Evolutionary conservation across 2,888 invertebrate species (phyloP), one percentile per base, ranked within the genome.

Genomic region (Teleogryllus oceanicus): DNA sequence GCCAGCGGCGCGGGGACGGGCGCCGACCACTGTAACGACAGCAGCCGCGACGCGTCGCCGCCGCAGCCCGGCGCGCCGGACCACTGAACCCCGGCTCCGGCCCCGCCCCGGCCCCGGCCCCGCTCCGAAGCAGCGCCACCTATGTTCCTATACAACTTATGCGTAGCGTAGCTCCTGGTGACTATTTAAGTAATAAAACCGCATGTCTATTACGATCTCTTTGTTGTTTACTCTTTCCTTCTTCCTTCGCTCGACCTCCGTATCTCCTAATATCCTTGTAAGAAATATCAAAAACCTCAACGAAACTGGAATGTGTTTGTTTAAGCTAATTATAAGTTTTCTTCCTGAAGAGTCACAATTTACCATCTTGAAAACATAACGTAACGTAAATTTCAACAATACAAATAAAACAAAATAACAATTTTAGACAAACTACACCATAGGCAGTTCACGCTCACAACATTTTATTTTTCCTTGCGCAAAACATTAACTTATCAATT

Each of bases 1-100:
- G 80, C 80, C n/a, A 78, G 78, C 49, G 78, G 78, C 11, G 37
- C 77, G n/a, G 37, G 49, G n/a, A 18, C 49, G 49, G 13, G 37
- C 50, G n/a, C 20, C 79, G 78, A 50, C 76, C 77, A 49, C 20
- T 50, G 75, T 24, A 79, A 79, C 80, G 50, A 80, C 74, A 18
- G 49, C 77, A n/a, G 74, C 62, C 80, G 74, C 16, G 62, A 62
- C 74, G 77, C 77, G 21, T 76, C 24, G 16, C 50, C 62, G n/a
- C 77, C 75, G 76, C 76, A 49, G 49, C 76, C 75, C 18, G 18
- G 49, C 37, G 21, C 49, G 20, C 21, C 74, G n/a, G 12, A 49
- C 18, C 76, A 49, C 50, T 79, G 24, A 51, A 75, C 51, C 75
- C 76, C 49, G 20, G 75, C 75, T 75, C 75, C 75, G 21, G 49